phyloP scores from a whole-genome alignment of 2,888 invertebrate species.

The Steinernema carpocapsae region DNA sequence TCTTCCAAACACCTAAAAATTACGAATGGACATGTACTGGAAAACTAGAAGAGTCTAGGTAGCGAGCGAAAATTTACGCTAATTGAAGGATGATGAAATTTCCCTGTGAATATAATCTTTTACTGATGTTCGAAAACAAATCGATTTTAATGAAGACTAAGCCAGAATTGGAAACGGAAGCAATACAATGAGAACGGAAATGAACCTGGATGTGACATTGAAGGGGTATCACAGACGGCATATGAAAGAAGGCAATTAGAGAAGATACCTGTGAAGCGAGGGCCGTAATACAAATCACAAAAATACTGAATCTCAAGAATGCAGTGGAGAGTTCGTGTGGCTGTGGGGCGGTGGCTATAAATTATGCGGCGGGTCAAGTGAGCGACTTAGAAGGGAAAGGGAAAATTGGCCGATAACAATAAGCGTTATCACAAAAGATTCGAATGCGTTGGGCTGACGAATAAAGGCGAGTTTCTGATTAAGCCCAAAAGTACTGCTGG shows the following conservation, averaged over 20 bases:
- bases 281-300: neutral
- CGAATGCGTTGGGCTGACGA: constrained; percentile 17
- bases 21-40: constrained; percentile 18
- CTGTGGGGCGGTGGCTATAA: neutral
- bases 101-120: no score
- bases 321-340: neutral
- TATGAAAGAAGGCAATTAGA: no score
- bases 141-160: no score
- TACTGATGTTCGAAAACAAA: no score
- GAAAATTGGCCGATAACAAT: constrained; percentile 11
- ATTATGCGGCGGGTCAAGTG: constrained; percentile 32
- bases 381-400: neutral
- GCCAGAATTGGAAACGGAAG: no score
- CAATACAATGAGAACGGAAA: neutral
- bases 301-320: neutral
- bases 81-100: no score
- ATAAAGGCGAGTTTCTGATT: neutral
- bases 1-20: no score
- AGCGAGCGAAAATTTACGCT: no score
- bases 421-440: constrained; percentile 7
- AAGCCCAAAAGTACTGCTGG: neutral
- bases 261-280: neutral
- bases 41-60: constrained; percentile 11
- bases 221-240: neutral
- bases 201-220: neutral